phyloP scores from a whole-genome alignment of 2,888 invertebrate genomes.

The Atrina japonica region DNA sequence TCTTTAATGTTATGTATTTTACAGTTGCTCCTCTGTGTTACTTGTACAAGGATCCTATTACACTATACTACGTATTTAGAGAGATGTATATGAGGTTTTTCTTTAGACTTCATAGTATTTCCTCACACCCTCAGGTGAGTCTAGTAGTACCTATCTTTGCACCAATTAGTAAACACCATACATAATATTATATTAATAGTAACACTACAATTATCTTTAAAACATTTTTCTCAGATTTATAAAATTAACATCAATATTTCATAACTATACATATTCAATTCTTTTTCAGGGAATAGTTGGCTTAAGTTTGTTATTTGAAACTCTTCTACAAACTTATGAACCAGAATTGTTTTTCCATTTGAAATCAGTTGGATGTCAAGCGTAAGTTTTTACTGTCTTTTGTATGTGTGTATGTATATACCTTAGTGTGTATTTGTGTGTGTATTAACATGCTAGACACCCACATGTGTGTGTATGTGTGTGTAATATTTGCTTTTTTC shows the following conservation, averaged over 20 bases:
- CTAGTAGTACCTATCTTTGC: no score
- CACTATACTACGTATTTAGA: conserved; percentile 93
- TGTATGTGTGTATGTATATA: no score
- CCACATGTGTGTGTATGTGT: no score
- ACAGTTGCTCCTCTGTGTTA: conserved; percentile 97
- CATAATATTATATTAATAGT: no score
- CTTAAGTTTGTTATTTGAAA: conserved; percentile 93
- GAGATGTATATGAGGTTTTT: conserved; percentile 95
- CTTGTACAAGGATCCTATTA: conserved; percentile 92
- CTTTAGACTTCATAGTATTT: conserved; percentile 94
- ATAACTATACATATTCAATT: conserved; percentile 6
- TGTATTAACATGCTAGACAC: no score
- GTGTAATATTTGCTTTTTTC: no score
- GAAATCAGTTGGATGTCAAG: conserved; percentile 92
- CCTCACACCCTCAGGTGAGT: conserved; percentile 90
- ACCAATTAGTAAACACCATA: no score
- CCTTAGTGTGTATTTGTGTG: no score
- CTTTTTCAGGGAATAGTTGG: conserved; percentile 88
- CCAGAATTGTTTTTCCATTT: conserved; percentile 95
- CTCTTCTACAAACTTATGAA: conserved; percentile 93
- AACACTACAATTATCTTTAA: no score
- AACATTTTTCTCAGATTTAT: no score
- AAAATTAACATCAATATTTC: not conserved
- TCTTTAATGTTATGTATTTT: no score
- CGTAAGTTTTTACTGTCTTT: conserved; percentile 85